Evolutionary conservation across 2,888 invertebrate genomes (phyloP).

Genomic region (Pandemis corylana): DNA sequence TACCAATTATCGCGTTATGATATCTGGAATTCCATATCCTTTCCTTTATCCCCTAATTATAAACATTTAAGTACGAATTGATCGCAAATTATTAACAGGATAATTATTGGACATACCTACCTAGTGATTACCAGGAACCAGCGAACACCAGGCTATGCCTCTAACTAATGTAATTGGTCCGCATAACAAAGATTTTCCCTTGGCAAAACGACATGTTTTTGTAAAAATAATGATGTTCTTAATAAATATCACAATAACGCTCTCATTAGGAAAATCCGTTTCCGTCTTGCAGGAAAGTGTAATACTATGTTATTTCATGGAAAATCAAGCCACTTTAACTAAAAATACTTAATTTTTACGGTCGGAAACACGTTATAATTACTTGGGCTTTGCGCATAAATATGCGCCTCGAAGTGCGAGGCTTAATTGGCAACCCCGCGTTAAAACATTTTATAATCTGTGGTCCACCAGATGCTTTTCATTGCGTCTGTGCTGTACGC

Average conservation of each 20-base stretch:
- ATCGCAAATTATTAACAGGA: too few relatives aligned
- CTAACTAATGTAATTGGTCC: too few relatives aligned
- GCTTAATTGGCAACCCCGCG: conserved; percentile 20
- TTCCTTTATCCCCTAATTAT: too few relatives aligned
- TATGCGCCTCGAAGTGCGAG: conserved; percentile 12
- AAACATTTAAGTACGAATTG: too few relatives aligned
- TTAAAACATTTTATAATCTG: conserved; percentile 30
- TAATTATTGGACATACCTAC: neutral
- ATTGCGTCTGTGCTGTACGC: conserved; percentile 4
- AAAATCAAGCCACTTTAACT: neutral
- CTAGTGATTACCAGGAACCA: neutral
- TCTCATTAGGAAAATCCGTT: neutral
- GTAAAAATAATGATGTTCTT: too few relatives aligned
- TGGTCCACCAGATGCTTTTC: conserved; percentile 26
- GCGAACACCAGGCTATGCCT: neutral
- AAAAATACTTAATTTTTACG: conserved; percentile 17
- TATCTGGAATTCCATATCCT: too few relatives aligned
- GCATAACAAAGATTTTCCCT: too few relatives aligned
- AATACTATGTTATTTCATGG: neutral
- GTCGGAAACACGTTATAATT: conserved; percentile 27
- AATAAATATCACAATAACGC: neutral
- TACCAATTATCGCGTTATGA: too few relatives aligned
- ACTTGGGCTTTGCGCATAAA: conserved; percentile 25
- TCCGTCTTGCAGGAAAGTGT: neutral
- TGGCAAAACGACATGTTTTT: too few relatives aligned